Percentiles rank a stretch among this genome's conserved stretches.
Evolutionary conservation across 2,797 vertebrate species (phyloP).

Genomic region (Parambassis ranga): DNA sequence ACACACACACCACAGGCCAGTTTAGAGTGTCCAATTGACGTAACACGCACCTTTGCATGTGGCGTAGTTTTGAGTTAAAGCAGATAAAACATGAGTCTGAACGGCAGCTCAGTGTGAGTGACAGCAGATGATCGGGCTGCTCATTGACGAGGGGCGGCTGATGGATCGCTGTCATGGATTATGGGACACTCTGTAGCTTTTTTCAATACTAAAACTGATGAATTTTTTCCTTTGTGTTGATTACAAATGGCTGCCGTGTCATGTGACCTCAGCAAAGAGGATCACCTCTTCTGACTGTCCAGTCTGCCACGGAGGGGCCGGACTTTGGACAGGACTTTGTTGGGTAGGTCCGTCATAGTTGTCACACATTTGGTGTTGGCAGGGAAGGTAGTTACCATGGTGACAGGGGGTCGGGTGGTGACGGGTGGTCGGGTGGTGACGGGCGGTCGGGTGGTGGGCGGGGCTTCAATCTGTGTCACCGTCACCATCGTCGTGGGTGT

Average conservation of each 20-base stretch:
- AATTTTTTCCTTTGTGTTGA: not conserved
- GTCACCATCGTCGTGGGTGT: not conserved
- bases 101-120: no score
- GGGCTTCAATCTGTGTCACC: not conserved
- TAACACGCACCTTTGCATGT: no score
- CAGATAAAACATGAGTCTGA: no score
- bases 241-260: slow-evolving; percentile 21
- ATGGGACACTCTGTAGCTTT: not conserved
- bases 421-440: slow-evolving; percentile 14
- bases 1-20: no score
- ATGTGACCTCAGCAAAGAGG: slow-evolving; percentile 16
- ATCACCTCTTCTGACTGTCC: slow-evolving; percentile 78
- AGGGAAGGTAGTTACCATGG: slow-evolving; percentile 21
- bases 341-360: slow-evolving; percentile 61
- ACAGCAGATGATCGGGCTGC: no score
- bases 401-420: slow-evolving; percentile 1
- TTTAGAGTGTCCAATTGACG: no score
- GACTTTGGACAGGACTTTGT: slow-evolving; percentile 66
- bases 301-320: slow-evolving; percentile 67
- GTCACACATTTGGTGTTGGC: slow-evolving; percentile 56
- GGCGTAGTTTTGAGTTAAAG: no score
- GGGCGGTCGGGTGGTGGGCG: not conserved
- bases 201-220: not conserved
- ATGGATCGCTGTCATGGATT: no score
- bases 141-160: no score